These are phyloP conservation scores for Sitophilus oryzae DNA, from an alignment of 1,140 invertebrate genomes.

Conservation along the genomic window DNA sequence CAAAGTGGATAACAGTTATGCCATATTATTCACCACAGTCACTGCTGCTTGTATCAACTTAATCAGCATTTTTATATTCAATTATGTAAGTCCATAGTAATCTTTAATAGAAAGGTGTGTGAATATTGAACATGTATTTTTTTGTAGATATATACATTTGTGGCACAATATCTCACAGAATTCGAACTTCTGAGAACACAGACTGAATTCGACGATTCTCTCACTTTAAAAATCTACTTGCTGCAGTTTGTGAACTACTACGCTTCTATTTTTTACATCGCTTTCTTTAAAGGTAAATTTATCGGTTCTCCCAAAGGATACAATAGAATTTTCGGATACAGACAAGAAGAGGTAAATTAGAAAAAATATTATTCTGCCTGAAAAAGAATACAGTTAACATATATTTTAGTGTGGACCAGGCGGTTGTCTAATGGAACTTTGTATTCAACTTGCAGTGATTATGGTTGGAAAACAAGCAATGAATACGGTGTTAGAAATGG, in stretches of 20 bases:
- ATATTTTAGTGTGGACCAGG: conserved; percentile 66
- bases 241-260: conserved; percentile 99
- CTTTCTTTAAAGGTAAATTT: conserved; percentile 94
- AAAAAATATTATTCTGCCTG: neutral
- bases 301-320: conserved; percentile 79
- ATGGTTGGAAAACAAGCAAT: conserved; percentile 96
- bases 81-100: conserved; percentile 60
- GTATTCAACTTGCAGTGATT: conserved; percentile 88
- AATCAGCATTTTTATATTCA: conserved; percentile 78
- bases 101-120: neutral
- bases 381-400: too few species aligned
- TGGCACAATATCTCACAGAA: conserved; percentile 91
- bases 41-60: conserved; percentile 85
- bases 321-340: conserved; percentile 64
- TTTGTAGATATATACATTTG: conserved; percentile 72
- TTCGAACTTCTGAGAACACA: conserved; percentile 91
- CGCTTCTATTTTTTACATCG: conserved; percentile 97
- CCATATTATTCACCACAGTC: conserved; percentile 72
- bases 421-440: conserved; percentile 86
- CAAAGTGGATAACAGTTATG: conserved; percentile 62
- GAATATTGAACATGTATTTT: conserved; percentile 21
- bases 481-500: conserved; percentile 80
- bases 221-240: conserved; percentile 95
- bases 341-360: conserved; percentile 73
- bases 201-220: conserved; percentile 94